Evolutionary conservation across 1,140 invertebrate genomes (phyloP), one percentile per base, ranked within the genome.

Genomic region (Hyles vespertilio): DNA sequence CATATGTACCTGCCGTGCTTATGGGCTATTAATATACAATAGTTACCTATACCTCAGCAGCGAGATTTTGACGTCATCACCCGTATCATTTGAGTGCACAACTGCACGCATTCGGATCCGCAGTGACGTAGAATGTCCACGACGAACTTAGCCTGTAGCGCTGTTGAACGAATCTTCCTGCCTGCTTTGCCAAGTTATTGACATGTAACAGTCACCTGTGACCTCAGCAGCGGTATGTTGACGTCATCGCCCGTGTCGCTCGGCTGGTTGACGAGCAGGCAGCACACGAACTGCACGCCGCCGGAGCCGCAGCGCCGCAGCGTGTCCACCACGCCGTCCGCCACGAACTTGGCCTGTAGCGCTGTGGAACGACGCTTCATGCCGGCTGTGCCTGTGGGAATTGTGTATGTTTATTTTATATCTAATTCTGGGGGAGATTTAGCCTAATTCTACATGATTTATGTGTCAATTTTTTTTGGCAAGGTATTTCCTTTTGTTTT

Each of bases 281-380:
- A 91, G 89, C 97, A 98, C 9, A 98, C 92, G 87, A 99, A 99
- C 70, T 93, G 92, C 58, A 94, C 91, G 44, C 84, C 84, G 40
- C 78, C 81, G 0, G 94, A 90, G 65, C 94, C 93, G 34, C 95
- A 97, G 69, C 96, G 92, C 9, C 96, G 89, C 51, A 99, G 79
- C 5, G 95, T 96, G 79, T 98, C 97, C 47, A 98, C 93, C 4
- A 98, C 91, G 33, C 95, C 96, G 85, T 99, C 97, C 89, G 94
- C 94, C 34, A 95, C 95, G 81, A 97, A 97, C 91, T 98, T 97
- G 4, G 97, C 94, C 90, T 97, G 95, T 4, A 98, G 79, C 77
- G 96, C 96, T n/a, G 96, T 91, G 46, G 96, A 97, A 79, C 96
- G 95, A 54, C 96, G 92, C 85, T 98, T 98, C 57, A 96, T 93